These are phyloP conservation scores for Heliconius congener DNA, from an alignment of 1,140 invertebrate species.

Conservation along the genomic window DNA sequence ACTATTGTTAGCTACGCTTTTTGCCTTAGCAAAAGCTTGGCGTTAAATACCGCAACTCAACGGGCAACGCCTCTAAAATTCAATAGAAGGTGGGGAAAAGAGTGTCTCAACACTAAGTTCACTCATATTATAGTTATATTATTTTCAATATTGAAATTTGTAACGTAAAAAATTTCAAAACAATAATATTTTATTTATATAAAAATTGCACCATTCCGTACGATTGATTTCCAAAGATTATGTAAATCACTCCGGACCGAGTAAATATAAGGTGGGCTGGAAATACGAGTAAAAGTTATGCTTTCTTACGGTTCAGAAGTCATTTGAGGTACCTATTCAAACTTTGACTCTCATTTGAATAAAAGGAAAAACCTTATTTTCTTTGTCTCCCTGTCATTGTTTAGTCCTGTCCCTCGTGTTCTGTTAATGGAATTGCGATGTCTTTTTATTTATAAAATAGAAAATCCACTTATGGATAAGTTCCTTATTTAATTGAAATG, in stretches of 20 bases:
- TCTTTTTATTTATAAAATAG: slow-evolving; percentile 33
- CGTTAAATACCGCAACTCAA: background rate
- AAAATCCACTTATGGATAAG: slow-evolving; percentile 22
- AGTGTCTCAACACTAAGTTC: background rate
- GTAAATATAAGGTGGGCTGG: slow-evolving; percentile 27
- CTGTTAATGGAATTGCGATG: slow-evolving; percentile 36
- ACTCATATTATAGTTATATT: too few relatives aligned
- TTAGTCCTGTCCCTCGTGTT: slow-evolving; percentile 34
- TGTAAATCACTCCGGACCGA: slow-evolving; percentile 24
- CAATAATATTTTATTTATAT: background rate
- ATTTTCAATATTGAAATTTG: background rate
- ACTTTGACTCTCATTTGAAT: slow-evolving; percentile 64
- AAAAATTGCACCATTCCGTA: background rate
- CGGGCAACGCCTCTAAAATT: background rate
- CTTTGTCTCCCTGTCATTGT: slow-evolving; percentile 36
- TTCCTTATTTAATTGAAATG: slow-evolving; percentile 25
- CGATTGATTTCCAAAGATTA: slow-evolving; percentile 30
- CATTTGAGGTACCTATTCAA: slow-evolving; percentile 37
- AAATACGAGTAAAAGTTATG: slow-evolving; percentile 37
- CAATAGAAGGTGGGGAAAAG: background rate
- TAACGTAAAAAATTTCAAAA: background rate
- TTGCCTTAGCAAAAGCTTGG: too few relatives aligned
- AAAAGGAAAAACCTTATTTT: slow-evolving; percentile 66
- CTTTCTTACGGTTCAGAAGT: slow-evolving; percentile 38
- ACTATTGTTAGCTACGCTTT: too few relatives aligned